Percentiles rank a stretch among this genome's conserved stretches.
These are phyloP conservation scores for Pedionomus torquatus DNA, from an alignment of 2,113 vertebrate species.

Conservation along the genomic window DNA sequence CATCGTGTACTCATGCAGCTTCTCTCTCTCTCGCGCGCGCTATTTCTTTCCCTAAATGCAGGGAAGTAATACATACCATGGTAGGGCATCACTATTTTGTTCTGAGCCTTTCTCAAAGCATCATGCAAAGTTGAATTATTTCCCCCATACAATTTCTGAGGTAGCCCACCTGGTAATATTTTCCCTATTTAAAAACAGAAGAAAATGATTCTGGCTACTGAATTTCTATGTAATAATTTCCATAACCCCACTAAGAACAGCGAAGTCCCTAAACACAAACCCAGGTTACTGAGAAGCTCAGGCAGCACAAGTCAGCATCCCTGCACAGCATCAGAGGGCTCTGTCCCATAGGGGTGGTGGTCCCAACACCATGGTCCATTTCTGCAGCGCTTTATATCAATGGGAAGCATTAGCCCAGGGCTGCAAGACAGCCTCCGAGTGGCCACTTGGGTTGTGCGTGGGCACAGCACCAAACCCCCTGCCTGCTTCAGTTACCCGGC, in stretches of 20 bases:
- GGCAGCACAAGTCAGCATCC: neutral
- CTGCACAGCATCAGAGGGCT: neutral
- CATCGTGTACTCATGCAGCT: neutral
- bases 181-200: neutral
- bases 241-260: neutral
- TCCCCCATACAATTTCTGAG: neutral
- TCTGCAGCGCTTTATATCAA: neutral
- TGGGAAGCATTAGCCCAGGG: neutral
- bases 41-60: neutral
- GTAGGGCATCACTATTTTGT: neutral
- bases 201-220: neutral
- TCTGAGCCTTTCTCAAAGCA: neutral
- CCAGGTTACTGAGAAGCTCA: neutral
- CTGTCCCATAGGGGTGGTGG: neutral
- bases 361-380: accelerated
- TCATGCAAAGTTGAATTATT: neutral
- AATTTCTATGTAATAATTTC: neutral
- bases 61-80: neutral
- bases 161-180: neutral
- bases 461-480: neutral
- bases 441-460: neutral
- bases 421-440: neutral
- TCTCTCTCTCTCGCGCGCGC: neutral
- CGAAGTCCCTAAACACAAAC: neutral
- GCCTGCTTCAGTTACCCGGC: accelerated